Evolutionary conservation across 2,113 vertebrate species (phyloP), one percentile per base, ranked within the genome.

Genomic region (Zosterops japonicus): DNA sequence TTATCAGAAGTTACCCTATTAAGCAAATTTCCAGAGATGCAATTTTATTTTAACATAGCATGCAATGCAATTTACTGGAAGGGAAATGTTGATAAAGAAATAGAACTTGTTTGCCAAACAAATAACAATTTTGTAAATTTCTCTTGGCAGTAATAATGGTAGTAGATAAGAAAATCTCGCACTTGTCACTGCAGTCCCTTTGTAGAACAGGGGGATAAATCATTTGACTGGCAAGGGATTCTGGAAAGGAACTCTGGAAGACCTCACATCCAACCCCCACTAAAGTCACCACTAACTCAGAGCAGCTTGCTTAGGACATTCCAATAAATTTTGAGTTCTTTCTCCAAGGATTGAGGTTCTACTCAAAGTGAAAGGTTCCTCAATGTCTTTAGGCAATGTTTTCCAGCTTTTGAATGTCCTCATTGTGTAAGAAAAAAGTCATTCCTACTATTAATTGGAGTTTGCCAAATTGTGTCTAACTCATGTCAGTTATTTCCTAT

Each of bases 251-350:
- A 23, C 27, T 74, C 33, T 61, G 8, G 12, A 89, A 67, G 14
- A 46, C 7, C 33, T 71, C 14, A 68, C 1, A 2, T 63, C 19
- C n/a, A 63, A 21, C 1, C 0, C 8, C 5, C 7, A 8, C 52
- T 63, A 9, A 53, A 12, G 16, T 41, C 35, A 53, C 7, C 7
- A 16, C 29, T 44, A 83, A 65, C 65, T 49, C 46, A 83, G 25
- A 79, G 47, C 15, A 57, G 20, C 47, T 60, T 79, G 18, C 5
- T 29, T 12, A 67, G 12, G 13, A 79, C 4, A 24, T 70, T 76
- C 21, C 42, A 89, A 20, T n/a, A 47, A 57, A 14, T n/a, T 41
- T 59, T 42, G 44, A 23, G 2, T 57, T 67, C 16, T 35, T 86
- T 60, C n/a, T 72, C n/a, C 21, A 75, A 69, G 8, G 24, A 41